These are phyloP conservation scores for Geothlypis trichas DNA, from an alignment of 2,113 vertebrate genomes.

Conservation along the genomic window DNA sequence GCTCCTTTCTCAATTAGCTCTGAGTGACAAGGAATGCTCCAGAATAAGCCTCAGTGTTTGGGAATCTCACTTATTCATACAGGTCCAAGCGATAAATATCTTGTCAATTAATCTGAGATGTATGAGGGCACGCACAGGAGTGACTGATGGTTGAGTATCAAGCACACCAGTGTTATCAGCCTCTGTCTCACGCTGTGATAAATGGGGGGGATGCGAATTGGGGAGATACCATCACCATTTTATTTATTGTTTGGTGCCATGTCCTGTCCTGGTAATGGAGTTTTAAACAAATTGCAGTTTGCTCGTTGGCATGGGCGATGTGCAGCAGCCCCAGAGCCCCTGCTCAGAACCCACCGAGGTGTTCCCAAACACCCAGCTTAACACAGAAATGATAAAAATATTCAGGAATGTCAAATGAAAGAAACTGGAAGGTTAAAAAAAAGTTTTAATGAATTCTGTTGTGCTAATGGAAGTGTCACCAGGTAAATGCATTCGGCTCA, in stretches of 20 bases:
- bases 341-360: neutral
- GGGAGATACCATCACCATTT: neutral
- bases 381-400: neutral
- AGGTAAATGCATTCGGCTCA: constrained; percentile 55
- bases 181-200: neutral
- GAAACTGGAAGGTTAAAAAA: neutral
- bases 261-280: neutral
- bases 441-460: neutral
- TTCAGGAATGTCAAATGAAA: neutral
- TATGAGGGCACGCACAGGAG: neutral
- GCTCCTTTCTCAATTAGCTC: neutral
- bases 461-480: constrained; percentile 34
- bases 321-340: neutral
- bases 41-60: neutral
- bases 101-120: neutral
- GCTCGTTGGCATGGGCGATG: neutral
- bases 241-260: neutral
- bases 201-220: neutral
- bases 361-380: neutral
- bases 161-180: neutral
- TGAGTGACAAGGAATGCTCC: neutral
- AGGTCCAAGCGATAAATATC: neutral
- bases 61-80: neutral
- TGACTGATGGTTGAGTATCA: neutral
- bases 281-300: neutral